Conservation (phyloP, 2,113 vertebrate species). For the Vidua macroura region DNA sequence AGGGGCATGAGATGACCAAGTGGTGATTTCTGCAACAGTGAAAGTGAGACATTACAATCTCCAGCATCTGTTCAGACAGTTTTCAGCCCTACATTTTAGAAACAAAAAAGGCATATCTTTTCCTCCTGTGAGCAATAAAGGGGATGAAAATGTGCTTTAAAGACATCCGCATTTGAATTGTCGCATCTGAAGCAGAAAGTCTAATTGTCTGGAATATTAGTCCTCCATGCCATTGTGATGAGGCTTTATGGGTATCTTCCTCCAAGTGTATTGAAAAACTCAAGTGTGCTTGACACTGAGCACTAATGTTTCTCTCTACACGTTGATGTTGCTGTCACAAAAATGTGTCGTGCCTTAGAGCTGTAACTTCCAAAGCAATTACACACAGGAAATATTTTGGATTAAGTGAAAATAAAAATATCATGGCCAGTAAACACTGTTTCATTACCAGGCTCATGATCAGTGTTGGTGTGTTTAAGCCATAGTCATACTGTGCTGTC, state of each 20-base stretch:
- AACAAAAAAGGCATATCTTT: conserved; percentile 62
- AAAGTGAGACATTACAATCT: conserved; percentile 29
- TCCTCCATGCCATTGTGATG: conserved; percentile 43
- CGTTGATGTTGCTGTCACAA: conserved; percentile 56
- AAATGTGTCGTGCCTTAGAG: conserved; percentile 70
- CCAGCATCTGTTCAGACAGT: conserved; percentile 43
- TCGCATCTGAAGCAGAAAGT: conserved; percentile 72
- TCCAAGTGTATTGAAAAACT: conserved; percentile 67
- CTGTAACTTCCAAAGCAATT: conserved; percentile 69
- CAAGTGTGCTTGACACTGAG: conserved; percentile 71
- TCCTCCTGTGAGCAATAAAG: conserved; percentile 63
- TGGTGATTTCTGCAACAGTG: conserved; percentile 32
- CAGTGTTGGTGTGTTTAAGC: not conserved
- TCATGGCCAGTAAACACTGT: conserved; percentile 48
- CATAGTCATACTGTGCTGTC: not conserved
- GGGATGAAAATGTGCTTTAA: conserved; percentile 67
- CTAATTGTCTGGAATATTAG: conserved; percentile 71
- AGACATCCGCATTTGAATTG: conserved; percentile 65
- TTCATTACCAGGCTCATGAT: conserved; percentile 18
- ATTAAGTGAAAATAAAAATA: conserved; percentile 68
- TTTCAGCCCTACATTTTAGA: conserved; percentile 63
- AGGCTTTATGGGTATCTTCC: conserved; percentile 58
- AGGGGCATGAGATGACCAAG: conserved; percentile 41
- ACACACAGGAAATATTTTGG: conserved; percentile 61
- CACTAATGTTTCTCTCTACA: conserved; percentile 53